These are phyloP conservation scores for Cacajao melanocephalus DNA, from an alignment of 2,797 vertebrate genomes.

Conservation along the genomic window DNA sequence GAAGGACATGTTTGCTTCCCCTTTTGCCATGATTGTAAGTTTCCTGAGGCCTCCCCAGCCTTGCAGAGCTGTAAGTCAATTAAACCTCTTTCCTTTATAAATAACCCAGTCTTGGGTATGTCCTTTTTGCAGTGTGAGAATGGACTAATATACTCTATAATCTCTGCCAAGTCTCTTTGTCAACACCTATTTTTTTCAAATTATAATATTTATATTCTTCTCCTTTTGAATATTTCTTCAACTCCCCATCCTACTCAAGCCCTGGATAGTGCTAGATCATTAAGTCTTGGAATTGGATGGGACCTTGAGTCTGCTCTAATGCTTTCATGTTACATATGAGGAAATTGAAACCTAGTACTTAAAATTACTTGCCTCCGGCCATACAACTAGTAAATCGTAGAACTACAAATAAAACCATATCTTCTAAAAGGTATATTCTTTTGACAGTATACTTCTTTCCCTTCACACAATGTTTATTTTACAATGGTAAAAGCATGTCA, in stretches of 20 bases:
- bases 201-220: not conserved
- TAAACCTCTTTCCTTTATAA: not conserved
- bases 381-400: not conserved
- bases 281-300: constrained; percentile 57
- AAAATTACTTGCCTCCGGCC: constrained; percentile 62
- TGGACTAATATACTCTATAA: not conserved
- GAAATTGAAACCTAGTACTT: constrained; percentile 62
- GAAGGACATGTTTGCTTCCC: not conserved
- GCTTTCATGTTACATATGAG: constrained; percentile 32
- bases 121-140: not conserved
- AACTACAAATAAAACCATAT: constrained; percentile 31
- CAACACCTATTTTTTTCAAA: not conserved
- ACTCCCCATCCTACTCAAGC: not conserved
- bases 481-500: not conserved
- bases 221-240: constrained; percentile 10
- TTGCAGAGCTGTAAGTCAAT: not conserved
- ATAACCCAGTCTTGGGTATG: not conserved
- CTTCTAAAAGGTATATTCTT: constrained; percentile 31
- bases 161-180: not conserved
- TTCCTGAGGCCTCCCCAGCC: not conserved
- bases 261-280: constrained; percentile 38
- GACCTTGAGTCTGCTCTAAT: constrained; percentile 36
- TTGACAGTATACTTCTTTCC: not conserved
- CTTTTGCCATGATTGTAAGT: not conserved
- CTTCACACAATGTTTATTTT: not conserved